phyloP scores from a whole-genome alignment of 1,140 invertebrate genomes.

The Aphaenogaster floridana region DNA sequence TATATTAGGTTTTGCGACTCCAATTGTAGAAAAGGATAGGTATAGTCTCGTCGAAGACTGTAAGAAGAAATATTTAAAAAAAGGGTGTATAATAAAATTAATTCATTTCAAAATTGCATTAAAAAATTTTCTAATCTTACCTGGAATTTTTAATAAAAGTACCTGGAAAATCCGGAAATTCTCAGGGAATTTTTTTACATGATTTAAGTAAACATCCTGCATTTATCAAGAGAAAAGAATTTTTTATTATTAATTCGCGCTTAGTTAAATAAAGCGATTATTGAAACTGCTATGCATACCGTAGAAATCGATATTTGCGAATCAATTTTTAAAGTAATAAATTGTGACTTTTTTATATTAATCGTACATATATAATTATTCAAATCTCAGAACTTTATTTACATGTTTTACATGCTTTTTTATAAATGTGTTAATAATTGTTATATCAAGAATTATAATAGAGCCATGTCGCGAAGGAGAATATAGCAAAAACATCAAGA shows the following conservation, averaged over 20 bases:
- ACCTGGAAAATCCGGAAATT: too few species aligned
- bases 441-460: constrained; percentile 31
- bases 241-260: neutral
- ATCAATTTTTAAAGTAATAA: constrained; percentile 8
- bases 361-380: constrained; percentile 4
- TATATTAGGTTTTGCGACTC: too few species aligned
- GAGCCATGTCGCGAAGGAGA: neutral
- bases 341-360: neutral
- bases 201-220: too few species aligned
- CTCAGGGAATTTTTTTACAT: too few species aligned
- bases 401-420: constrained; percentile 1
- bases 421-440: constrained; percentile 17
- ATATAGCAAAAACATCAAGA: constrained; percentile 12
- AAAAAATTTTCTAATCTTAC: too few species aligned
- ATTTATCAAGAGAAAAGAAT: neutral
- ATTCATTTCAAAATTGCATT: too few species aligned
- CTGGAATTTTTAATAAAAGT: too few species aligned
- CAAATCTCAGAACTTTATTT: constrained; percentile 63
- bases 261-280: neutral
- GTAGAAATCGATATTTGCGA: constrained; percentile 1
- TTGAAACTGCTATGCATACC: neutral
- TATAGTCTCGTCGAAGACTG: too few species aligned
- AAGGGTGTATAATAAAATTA: too few species aligned
- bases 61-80: too few species aligned
- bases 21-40: too few species aligned